Evolutionary conservation across 2,888 invertebrate genomes (phyloP), one percentile per base, ranked within the genome.

Genomic region (Balanococcus diminutus): DNA sequence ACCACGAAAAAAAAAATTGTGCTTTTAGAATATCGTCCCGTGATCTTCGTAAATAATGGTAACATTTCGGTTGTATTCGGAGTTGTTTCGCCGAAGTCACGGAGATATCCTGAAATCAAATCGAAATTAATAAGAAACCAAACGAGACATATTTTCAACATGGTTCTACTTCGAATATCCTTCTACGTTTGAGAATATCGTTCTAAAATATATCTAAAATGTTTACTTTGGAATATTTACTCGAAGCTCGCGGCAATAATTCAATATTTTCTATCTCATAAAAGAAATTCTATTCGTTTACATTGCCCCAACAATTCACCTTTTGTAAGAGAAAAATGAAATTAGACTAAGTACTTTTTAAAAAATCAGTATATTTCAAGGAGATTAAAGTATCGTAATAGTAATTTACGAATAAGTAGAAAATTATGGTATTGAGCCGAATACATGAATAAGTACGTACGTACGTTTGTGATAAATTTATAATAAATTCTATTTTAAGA

Each of bases 1-100:
- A 82, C 25, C 16, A 86, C 36, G n/a, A 82, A 61, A 42, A 86
- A 31, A 28, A 86, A 82, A 82, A 39, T 61, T 0, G 61, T 67
- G 11, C 42, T 51, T 81, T 46, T 51, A 25, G 6, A 51, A 31
- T 81, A 86, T 11, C 79, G 39, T 11, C 31, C 42, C 0, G 81
- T 81, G 8, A 86, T 86, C 25, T 86, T 86, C 36, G 6, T 32
- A 14, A 86, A 28, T 31, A 51, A 86, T 9, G 81, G 56, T 9
- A 81, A 22, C 2, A 32, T 36, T 46, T 81, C 31, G 1, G 56
- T 32, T 8, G 19, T 32, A 28, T 75, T 75, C 3, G 32, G n/a
- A 32, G 32, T 67, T 3, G 61, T 2, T 11, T 67, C 14, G 11
- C 11, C 28, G 9, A 14, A 67, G 1, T 25, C 2, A 3, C 3